These are phyloP conservation scores for Ceyx margarethae DNA, from an alignment of 2,113 vertebrate species.

Conservation along the genomic window DNA sequence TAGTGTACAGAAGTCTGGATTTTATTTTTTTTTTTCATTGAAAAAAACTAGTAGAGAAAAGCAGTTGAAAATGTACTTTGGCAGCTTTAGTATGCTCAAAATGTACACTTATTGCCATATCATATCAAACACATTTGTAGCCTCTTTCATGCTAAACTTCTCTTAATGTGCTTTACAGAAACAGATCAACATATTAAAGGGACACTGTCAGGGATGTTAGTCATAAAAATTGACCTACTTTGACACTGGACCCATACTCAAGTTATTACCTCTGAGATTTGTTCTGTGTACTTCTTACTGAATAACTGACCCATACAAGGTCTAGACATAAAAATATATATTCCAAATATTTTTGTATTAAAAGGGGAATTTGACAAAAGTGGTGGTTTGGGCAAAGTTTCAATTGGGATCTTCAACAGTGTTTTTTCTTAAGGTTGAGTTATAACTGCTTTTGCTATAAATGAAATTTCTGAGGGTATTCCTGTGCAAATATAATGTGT, in stretches of 20 bases:
- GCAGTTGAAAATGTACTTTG: conserved; percentile 43
- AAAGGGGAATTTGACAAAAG: neutral
- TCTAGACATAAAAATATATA: neutral
- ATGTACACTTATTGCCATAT: conserved; percentile 65
- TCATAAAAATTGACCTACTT: conserved; percentile 59
- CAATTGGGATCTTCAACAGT: neutral
- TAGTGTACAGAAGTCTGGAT: neutral
- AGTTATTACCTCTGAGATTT: neutral
- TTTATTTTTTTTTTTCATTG: conserved; percentile 37
- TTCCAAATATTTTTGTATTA: neutral
- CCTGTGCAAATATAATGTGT: neutral
- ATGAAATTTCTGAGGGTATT: neutral
- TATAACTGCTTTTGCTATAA: neutral
- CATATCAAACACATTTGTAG: conserved; percentile 45
- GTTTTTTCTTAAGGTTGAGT: neutral
- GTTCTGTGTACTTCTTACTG: neutral
- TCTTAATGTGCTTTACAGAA: conserved; percentile 65
- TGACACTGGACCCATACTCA: neutral
- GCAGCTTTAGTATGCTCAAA: conserved; percentile 64
- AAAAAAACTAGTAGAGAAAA: conserved; percentile 53
- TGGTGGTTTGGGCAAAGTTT: neutral
- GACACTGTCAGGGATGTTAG: conserved; percentile 49
- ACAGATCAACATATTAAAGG: conserved; percentile 67
- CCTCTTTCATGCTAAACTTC: conserved; percentile 59
- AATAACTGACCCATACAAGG: neutral